Conservation (phyloP, 1,140 invertebrate genomes). For the Panagrolaimus sp. region DNA sequence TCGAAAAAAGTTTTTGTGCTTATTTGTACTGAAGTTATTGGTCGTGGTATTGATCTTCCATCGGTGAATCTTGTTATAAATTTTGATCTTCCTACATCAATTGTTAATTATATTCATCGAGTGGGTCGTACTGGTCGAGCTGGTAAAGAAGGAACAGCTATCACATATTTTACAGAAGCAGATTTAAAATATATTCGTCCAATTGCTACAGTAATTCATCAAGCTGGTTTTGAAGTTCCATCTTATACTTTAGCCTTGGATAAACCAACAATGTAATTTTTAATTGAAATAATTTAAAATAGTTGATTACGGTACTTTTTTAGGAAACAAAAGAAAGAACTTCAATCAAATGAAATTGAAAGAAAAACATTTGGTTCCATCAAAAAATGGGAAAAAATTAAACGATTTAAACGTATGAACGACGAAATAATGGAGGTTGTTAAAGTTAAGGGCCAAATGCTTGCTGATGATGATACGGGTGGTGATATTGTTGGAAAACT, state of each 20-base stretch:
- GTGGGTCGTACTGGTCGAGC: slow-evolving; percentile 86
- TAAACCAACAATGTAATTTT: slow-evolving; percentile 36
- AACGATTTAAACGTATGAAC: slow-evolving; percentile 15
- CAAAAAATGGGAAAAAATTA: slow-evolving; percentile 28
- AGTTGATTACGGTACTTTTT: not conserved
- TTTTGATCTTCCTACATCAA: slow-evolving; percentile 87
- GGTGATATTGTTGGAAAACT: slow-evolving; percentile 9
- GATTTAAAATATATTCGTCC: slow-evolving; percentile 63
- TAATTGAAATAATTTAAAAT: not conserved
- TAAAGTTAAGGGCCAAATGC: not conserved
- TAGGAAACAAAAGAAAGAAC: slow-evolving; percentile 15
- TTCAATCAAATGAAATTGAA: slow-evolving; percentile 14
- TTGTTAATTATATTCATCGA: slow-evolving; percentile 84
- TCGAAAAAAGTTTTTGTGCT: slow-evolving; percentile 88
- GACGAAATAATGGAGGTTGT: not conserved
- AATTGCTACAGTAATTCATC: slow-evolving; percentile 54
- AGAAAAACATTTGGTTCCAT: slow-evolving; percentile 20
- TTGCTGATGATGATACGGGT: not conserved
- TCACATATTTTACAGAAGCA: slow-evolving; percentile 88
- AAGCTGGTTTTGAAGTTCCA: slow-evolving; percentile 54
- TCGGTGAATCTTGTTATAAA: slow-evolving; percentile 93
- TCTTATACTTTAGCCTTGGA: slow-evolving; percentile 49
- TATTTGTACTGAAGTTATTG: slow-evolving; percentile 93
- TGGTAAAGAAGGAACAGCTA: slow-evolving; percentile 72
- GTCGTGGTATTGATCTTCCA: slow-evolving; percentile 92